A percentile compares a stretch with the other conserved stretches of the same genome.
These are phyloP conservation scores for Rotaria sp. DNA, from an alignment of 2,888 invertebrate genomes.

Conservation along the genomic window DNA sequence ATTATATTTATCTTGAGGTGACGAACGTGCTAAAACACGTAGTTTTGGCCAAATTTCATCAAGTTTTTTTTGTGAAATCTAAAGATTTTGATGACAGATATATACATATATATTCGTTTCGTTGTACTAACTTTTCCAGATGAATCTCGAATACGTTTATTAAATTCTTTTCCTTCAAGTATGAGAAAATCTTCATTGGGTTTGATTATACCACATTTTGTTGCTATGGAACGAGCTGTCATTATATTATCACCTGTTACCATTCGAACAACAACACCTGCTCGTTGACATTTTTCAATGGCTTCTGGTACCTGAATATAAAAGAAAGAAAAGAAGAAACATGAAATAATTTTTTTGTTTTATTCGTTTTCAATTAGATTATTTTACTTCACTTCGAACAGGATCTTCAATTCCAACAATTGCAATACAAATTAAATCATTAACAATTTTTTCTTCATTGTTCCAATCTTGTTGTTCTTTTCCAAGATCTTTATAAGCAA, in stretches of 20 bases:
- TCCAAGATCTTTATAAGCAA: slow-evolving; percentile 88
- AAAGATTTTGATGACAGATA: slow-evolving; percentile 53
- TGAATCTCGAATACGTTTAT: slow-evolving; percentile 65
- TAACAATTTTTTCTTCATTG: slow-evolving; percentile 58
- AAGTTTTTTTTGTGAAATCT: slow-evolving; percentile 32
- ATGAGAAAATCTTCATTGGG: slow-evolving; percentile 90
- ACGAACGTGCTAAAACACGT: slow-evolving; percentile 38
- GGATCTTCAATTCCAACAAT: slow-evolving; percentile 96
- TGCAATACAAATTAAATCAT: slow-evolving; percentile 84
- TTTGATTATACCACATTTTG: slow-evolving; percentile 89
- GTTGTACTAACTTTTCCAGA: slow-evolving; percentile 66
- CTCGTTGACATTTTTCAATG: slow-evolving; percentile 86
- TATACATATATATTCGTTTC: no score
- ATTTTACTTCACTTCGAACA: slow-evolving; percentile 72
- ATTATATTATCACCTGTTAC: slow-evolving; percentile 98
- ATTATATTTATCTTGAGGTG: slow-evolving; percentile 39
- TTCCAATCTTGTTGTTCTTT: slow-evolving; percentile 66
- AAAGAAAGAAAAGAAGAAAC: no score
- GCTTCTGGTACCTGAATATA: slow-evolving; percentile 63
- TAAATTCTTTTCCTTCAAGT: slow-evolving; percentile 94
- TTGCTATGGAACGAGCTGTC: slow-evolving; percentile 92
- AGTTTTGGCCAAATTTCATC: slow-evolving; percentile 40
- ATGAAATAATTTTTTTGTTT: no score
- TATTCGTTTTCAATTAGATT: neutral
- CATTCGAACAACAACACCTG: slow-evolving; percentile 97